Conservation (phyloP, 2,888 invertebrate species). For the Drosophila mercatorum region DNA sequence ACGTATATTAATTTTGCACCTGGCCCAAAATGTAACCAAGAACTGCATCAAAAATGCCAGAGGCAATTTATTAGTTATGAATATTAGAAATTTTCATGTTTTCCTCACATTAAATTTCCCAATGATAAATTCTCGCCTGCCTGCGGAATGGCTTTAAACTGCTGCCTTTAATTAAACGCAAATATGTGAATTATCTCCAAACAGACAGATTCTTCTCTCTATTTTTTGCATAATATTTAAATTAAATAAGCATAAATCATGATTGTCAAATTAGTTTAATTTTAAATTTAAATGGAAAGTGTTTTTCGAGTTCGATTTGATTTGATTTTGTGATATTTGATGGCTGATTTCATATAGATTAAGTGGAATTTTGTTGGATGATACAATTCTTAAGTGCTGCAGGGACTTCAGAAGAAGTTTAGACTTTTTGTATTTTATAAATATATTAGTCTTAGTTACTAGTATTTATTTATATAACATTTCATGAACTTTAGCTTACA, state of each 20-base stretch:
- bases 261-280: not conserved
- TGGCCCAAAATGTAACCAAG: constrained; percentile 60
- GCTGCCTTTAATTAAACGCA: constrained; percentile 54
- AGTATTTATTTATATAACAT: too few species aligned
- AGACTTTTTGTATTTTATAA: too few species aligned
- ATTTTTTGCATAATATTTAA: not conserved
- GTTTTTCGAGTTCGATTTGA: not conserved
- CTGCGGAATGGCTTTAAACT: constrained; percentile 11
- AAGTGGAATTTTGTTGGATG: not conserved
- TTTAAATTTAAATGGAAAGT: not conserved
- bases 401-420: too few species aligned
- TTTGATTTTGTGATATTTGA: not conserved
- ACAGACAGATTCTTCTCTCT: not conserved
- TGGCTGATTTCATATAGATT: not conserved
- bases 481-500: too few species aligned
- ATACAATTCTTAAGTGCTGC: too few species aligned
- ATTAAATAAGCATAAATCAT: not conserved
- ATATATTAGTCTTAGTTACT: too few species aligned
- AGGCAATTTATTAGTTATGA: constrained; percentile 50
- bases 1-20: constrained; percentile 74
- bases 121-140: constrained; percentile 19
- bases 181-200: constrained; percentile 41
- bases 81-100: constrained; percentile 13
- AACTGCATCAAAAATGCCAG: constrained; percentile 51
- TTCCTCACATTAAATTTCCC: constrained; percentile 22